phyloP scores from a whole-genome alignment of 1,140 invertebrate genomes.

The Drosophila bocqueti region DNA sequence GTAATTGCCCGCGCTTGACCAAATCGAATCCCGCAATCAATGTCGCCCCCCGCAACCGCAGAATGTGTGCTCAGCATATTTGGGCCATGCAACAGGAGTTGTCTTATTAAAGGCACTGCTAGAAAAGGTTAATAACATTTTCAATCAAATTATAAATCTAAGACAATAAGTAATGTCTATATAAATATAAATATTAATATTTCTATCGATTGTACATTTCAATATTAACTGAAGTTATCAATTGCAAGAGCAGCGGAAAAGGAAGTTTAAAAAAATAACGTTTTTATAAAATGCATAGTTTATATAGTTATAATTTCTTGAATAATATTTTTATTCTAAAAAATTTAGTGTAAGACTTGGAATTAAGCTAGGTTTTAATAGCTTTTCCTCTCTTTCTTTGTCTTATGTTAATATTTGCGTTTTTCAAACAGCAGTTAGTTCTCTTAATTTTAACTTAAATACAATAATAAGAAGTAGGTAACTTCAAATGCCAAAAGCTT shows the following conservation, averaged over 20 bases:
- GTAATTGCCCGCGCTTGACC: conserved; percentile 50
- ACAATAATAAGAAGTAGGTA: background rate
- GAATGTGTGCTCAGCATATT: conserved; percentile 31
- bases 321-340: background rate
- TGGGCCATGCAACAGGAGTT: conserved; percentile 29
- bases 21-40: conserved; percentile 50
- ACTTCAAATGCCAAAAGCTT: background rate
- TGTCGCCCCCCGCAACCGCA: conserved; percentile 19
- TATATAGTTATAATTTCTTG: background rate
- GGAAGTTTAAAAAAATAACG: background rate
- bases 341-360: rapidly evolving
- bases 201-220: background rate
- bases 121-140: background rate
- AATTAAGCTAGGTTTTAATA: background rate
- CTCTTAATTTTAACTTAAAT: background rate
- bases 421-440: background rate
- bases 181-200: background rate
- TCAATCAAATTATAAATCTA: background rate
- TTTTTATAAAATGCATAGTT: background rate
- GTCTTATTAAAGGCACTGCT: conserved; percentile 36
- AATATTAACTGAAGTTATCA: background rate
- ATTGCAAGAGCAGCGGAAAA: background rate
- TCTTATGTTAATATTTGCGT: background rate
- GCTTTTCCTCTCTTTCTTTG: background rate
- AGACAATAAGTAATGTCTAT: background rate